Base-by-base conservation (phyloP, 1,140 invertebrate species). In the Zelostemma sp. region DNA sequence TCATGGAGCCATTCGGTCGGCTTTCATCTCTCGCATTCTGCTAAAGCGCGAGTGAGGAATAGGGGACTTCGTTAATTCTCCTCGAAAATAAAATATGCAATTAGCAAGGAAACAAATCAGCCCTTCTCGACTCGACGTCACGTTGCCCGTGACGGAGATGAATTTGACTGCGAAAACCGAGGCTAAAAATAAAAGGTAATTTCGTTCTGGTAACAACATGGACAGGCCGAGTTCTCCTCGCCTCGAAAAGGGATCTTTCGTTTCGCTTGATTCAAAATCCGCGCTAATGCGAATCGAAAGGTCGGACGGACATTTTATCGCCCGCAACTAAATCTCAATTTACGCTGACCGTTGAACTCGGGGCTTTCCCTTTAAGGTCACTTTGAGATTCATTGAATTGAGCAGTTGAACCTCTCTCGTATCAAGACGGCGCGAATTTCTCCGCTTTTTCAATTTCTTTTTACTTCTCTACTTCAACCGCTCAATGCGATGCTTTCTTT, bases 341-440 rank as follows among this genome's bases (percentile, higher is more conserved):
- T 35, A 33, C 12, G 28, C 41, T 55, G 60, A 47, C 40, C 50
- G 21, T 49, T 46, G 40, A 46, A 55, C 6, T 38, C 31, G n/a
- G 54, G 65, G 62, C 49, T 15, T 49, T 49, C 67, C 48, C 67
- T 35, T 79, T 71, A 77, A 76, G 72, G 54, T 72, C 53, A 59
- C 66, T 71, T 46, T 6, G 63, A 70, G 59, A 78, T 80, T 75
- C 75, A 76, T 78, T 64, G 72, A 78, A 78, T 72, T 54, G 51
- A 57, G 56, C 48, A 47, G 19, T 25, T 17, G 16, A 33, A 50
- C 28, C 51, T 48, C 45, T 48, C 45, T 65, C 56, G 46, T 53
- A 68, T 35, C 43, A 35, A 57, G 28, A 47, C 45, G 43, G n/a
- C 43, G 16, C 28, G 43, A 57, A 47, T 56, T 46, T 55, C 25